Conservation (phyloP, 2,113 vertebrate genomes). For the Chlorodrepanis virens region DNA sequence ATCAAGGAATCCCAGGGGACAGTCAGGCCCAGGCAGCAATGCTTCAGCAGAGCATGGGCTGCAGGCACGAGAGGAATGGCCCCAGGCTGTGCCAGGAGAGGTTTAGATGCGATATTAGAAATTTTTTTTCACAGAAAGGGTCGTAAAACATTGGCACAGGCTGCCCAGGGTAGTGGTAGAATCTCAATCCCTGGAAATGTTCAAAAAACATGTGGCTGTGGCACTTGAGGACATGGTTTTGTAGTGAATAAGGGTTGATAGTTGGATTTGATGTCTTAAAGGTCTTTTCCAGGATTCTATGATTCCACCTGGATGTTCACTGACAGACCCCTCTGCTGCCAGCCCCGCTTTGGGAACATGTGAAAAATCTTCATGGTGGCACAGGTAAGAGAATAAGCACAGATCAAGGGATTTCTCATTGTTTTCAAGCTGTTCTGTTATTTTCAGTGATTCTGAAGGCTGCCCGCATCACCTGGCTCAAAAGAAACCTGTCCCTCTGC, state of each 20-base stretch:
- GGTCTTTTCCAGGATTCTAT: background rate
- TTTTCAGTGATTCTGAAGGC: background rate
- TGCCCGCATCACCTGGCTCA: background rate
- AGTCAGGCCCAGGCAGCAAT: background rate
- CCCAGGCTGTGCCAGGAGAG: background rate
- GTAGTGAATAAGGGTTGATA: background rate
- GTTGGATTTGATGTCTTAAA: background rate
- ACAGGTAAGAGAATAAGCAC: background rate
- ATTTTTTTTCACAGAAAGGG: background rate
- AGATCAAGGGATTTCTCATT: background rate
- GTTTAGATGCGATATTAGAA: background rate
- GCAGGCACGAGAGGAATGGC: accelerated
- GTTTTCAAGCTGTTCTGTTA: background rate
- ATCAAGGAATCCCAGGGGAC: background rate
- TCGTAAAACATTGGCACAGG: background rate
- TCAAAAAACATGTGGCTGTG: accelerated
- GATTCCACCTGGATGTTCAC: background rate
- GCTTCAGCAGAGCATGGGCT: background rate
- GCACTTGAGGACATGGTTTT: background rate
- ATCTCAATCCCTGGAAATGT: no score
- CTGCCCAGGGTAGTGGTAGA: background rate
- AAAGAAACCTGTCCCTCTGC: background rate
- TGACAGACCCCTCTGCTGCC: background rate
- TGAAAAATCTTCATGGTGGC: accelerated
- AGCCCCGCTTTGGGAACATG: accelerated